phyloP scores from a whole-genome alignment of 2,113 vertebrate genomes.

The Peromyscus polionotus region DNA sequence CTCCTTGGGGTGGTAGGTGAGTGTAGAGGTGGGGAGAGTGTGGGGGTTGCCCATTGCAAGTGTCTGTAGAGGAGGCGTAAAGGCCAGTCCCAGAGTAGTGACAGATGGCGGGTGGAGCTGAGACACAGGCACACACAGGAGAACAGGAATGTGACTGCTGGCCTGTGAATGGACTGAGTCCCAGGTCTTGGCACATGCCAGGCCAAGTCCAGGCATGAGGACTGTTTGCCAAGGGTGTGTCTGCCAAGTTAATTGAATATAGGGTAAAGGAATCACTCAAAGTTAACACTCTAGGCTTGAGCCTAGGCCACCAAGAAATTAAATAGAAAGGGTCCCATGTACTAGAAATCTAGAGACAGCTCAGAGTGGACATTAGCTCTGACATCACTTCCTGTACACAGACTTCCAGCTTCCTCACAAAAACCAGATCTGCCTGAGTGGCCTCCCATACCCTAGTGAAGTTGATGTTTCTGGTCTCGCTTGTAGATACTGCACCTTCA shows the following conservation, averaged over 20 bases:
- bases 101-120: neutral
- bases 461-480: neutral
- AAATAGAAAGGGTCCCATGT: constrained; percentile 29
- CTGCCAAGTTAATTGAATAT: constrained; percentile 64
- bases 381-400: neutral
- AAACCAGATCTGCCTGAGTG: neutral
- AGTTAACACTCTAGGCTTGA: constrained; percentile 56
- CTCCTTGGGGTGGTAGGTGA: neutral
- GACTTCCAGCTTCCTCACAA: neutral
- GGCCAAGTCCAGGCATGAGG: constrained; percentile 2
- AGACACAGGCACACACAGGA: neutral
- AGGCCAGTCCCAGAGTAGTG: neutral
- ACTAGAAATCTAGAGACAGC: constrained; percentile 28
- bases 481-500: neutral
- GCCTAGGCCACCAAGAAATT: constrained; percentile 58
- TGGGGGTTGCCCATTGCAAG: neutral
- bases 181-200: constrained; percentile 22
- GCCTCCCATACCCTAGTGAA: neutral
- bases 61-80: neutral
- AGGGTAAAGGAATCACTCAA: constrained; percentile 61
- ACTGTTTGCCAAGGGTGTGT: constrained; percentile 55
- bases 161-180: neutral
- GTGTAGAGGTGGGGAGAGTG: neutral
- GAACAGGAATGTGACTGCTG: neutral
- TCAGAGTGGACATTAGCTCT: constrained; percentile 12